A percentile compares a stretch with the other conserved stretches of the same genome.
Evolutionary conservation across 2,888 invertebrate genomes (phyloP).

Genomic region (Drosophila borborema): DNA sequence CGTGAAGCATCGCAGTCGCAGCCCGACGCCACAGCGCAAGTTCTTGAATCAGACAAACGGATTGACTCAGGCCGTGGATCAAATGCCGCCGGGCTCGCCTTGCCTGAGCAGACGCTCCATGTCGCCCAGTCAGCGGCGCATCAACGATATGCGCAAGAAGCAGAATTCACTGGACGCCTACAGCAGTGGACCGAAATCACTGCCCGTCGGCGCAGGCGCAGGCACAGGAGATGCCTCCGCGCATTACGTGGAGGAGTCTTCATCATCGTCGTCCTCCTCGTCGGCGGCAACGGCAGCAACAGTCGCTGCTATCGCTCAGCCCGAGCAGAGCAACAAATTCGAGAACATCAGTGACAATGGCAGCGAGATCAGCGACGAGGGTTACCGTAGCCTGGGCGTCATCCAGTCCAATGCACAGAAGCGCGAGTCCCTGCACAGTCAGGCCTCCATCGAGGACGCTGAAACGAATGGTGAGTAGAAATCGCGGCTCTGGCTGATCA

Average conservation of each 20-base stretch:
- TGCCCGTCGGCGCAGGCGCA: slow-evolving; percentile 48
- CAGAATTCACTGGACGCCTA: slow-evolving; percentile 82
- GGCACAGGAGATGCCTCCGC: neutral
- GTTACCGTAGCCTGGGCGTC: slow-evolving; percentile 92
- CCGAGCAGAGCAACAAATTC: slow-evolving; percentile 81
- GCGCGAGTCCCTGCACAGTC: slow-evolving; percentile 89
- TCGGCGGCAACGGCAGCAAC: neutral
- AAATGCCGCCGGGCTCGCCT: slow-evolving; percentile 69
- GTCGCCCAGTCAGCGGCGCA: slow-evolving; percentile 84
- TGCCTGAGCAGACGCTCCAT: slow-evolving; percentile 82
- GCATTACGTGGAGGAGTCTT: neutral
- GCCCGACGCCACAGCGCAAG: slow-evolving; percentile 86
- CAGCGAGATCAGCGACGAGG: slow-evolving; percentile 94
- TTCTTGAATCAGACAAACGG: slow-evolving; percentile 79
- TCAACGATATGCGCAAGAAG: slow-evolving; percentile 84
- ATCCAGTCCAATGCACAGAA: slow-evolving; percentile 87
- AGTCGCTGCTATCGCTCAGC: slow-evolving; percentile 20
- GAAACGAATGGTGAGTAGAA: slow-evolving; percentile 88
- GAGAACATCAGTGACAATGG: slow-evolving; percentile 91
- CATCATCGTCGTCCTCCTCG: neutral
- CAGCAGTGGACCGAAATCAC: slow-evolving; percentile 50
- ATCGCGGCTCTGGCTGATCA: too few relatives aligned
- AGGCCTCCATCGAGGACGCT: slow-evolving; percentile 90
- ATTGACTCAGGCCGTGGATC: slow-evolving; percentile 2
- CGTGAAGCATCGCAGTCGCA: slow-evolving; percentile 85